These are phyloP conservation scores for Sthenelais limicola DNA, from an alignment of 2,888 invertebrate species.

Conservation along the genomic window DNA sequence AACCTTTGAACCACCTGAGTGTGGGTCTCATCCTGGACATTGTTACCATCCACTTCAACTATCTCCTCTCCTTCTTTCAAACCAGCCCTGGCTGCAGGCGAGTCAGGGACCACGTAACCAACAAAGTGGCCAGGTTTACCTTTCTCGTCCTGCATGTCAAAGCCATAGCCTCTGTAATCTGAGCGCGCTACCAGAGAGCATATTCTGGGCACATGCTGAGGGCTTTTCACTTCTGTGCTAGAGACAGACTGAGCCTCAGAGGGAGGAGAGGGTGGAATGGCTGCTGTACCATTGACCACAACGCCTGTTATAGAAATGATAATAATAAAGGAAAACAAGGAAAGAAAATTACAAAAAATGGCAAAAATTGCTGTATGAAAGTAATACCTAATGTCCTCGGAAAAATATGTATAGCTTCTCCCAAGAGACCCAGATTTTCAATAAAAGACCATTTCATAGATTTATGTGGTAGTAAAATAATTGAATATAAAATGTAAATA, in stretches of 20 bases:
- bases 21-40: constrained; percentile 25
- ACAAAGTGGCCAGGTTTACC: constrained; percentile 92
- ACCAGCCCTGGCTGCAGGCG: constrained; percentile 45
- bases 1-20: constrained; percentile 12
- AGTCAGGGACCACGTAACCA: constrained; percentile 73
- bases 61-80: constrained; percentile 46
- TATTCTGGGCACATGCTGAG: constrained; percentile 15
- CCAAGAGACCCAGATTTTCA: too few species aligned
- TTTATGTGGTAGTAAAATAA: too few species aligned
- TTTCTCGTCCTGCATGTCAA: constrained; percentile 96
- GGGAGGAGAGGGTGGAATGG: neutral
- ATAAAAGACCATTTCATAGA: too few species aligned
- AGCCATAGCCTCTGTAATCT: constrained; percentile 95
- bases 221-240: too few species aligned
- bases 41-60: constrained; percentile 47
- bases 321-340: too few species aligned
- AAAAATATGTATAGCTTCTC: too few species aligned
- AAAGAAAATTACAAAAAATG: too few species aligned
- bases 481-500: too few species aligned
- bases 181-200: constrained; percentile 78
- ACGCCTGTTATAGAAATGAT: too few species aligned
- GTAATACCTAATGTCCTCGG: too few species aligned
- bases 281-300: neutral
- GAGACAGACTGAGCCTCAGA: too few species aligned
- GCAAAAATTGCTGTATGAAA: too few species aligned